A percentile compares a stretch with the other conserved stretches of the same genome.
These are phyloP conservation scores for Hemithea aestivaria DNA, from an alignment of 2,888 invertebrate genomes.

Conservation along the genomic window DNA sequence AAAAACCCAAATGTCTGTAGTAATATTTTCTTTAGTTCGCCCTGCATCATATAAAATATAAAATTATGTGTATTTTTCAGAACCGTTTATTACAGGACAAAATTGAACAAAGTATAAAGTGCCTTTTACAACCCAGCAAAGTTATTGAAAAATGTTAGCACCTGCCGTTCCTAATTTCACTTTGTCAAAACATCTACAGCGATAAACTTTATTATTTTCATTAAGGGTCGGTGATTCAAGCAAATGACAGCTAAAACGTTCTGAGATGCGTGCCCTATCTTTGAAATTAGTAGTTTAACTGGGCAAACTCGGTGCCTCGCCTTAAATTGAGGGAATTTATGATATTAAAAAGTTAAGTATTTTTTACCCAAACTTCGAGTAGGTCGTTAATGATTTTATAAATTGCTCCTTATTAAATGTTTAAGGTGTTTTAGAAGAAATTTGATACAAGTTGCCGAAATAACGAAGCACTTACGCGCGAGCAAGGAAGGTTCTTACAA, in stretches of 20 bases:
- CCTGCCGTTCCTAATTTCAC: slow-evolving; percentile 1
- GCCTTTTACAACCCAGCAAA: not conserved
- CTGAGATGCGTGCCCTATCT: slow-evolving; percentile 8
- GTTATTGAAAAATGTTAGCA: slow-evolving; percentile 1
- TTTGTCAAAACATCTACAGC: slow-evolving; percentile 5
- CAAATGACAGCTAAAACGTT: slow-evolving; percentile 4
- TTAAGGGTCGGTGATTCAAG: slow-evolving; percentile 7
- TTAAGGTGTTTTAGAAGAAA: slow-evolving; percentile 13
- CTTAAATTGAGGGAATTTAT: no score
- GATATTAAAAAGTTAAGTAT: no score
- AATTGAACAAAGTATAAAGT: no score
- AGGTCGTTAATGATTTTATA: no score
- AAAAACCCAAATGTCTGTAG: no score
- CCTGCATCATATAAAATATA: no score
- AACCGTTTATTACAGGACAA: no score
- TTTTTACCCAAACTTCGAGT: no score
- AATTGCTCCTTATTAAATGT: no score
- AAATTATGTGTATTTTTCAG: no score
- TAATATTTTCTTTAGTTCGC: no score
- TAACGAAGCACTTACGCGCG: slow-evolving; percentile 27
- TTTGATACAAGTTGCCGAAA: slow-evolving; percentile 21
- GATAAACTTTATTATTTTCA: slow-evolving; percentile 11
- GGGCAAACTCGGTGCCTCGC: no score
- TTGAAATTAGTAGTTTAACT: slow-evolving; percentile 1
- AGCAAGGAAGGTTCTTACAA: slow-evolving; percentile 45